Percentiles rank a stretch among this genome's conserved stretches.
Evolutionary conservation across 2,888 invertebrate genomes (phyloP).

Genomic region (Halictus quadricinctus): DNA sequence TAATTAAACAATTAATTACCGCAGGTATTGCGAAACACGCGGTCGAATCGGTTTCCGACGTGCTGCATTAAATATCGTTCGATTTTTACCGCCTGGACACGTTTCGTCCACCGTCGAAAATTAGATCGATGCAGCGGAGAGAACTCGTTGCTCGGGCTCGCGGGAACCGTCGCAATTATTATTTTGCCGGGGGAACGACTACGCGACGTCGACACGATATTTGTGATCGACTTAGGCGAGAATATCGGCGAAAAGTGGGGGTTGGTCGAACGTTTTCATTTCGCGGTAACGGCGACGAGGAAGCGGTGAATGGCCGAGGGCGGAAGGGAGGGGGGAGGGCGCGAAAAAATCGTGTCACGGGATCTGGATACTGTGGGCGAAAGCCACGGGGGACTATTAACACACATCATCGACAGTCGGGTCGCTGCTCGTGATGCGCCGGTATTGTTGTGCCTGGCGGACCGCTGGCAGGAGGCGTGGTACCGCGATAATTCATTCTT

Average conservation of each 20-base stretch:
- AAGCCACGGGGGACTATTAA: conserved; percentile 78
- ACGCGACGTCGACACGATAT: background rate
- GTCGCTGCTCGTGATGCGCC: conserved; percentile 80
- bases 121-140: conserved; percentile 26
- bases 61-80: conserved; percentile 39
- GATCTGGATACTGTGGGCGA: conserved; percentile 70
- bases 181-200: background rate
- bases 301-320: conserved; percentile 35
- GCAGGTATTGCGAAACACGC: conserved; percentile 35
- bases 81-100: conserved; percentile 28
- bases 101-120: background rate
- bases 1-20: conserved; percentile 58
- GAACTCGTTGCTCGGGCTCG: background rate
- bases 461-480: conserved; percentile 77
- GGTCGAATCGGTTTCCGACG: conserved; percentile 24
- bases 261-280: conserved; percentile 24
- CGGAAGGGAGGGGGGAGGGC: background rate
- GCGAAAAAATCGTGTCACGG: conserved; percentile 65
- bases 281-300: conserved; percentile 7
- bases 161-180: background rate
- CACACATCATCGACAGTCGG: conserved; percentile 81
- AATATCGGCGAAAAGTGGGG: background rate
- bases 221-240: background rate
- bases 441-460: conserved; percentile 76
- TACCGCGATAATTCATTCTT: conserved; percentile 81